Percentiles rank a stretch among this genome's conserved stretches.
Evolutionary conservation across 2,888 invertebrate species (phyloP).

Genomic region (Nebria salina): DNA sequence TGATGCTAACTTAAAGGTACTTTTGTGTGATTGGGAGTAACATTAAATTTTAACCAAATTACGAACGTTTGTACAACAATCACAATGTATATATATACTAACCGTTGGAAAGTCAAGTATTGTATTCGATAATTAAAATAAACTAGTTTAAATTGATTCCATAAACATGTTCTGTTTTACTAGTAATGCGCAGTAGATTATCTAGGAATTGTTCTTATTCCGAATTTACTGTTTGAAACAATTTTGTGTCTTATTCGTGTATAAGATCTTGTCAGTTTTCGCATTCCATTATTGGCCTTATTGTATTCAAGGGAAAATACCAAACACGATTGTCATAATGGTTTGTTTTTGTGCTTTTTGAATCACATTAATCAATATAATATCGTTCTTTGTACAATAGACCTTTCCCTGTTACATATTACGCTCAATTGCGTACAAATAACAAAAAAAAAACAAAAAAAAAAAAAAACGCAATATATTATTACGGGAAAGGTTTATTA

Average conservation of each 20-base stretch:
- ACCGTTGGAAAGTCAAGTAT: neutral
- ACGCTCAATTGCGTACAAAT: too few species aligned
- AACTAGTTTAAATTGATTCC: neutral
- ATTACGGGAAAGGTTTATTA: too few species aligned
- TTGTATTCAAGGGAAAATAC: neutral
- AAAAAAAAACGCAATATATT: too few species aligned
- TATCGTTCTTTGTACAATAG: neutral
- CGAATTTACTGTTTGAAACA: neutral
- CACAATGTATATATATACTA: constrained; percentile 1
- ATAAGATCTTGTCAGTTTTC: neutral
- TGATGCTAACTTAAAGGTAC: too few species aligned
- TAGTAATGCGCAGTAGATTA: neutral
- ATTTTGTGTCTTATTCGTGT: constrained; percentile 1
- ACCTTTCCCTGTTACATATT: too few species aligned
- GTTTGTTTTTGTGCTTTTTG: neutral
- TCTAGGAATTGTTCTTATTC: neutral
- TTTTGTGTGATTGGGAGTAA: too few species aligned
- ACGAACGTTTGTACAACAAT: neutral
- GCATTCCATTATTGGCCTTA: constrained; percentile 1
- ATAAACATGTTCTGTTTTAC: neutral
- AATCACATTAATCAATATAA: neutral
- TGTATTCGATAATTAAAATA: neutral
- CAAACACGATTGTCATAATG: neutral
- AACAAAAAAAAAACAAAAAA: too few species aligned
- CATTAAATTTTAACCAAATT: neutral